Conservation (phyloP, 1,140 invertebrate species). For the Scylla paramamosain region DNA sequence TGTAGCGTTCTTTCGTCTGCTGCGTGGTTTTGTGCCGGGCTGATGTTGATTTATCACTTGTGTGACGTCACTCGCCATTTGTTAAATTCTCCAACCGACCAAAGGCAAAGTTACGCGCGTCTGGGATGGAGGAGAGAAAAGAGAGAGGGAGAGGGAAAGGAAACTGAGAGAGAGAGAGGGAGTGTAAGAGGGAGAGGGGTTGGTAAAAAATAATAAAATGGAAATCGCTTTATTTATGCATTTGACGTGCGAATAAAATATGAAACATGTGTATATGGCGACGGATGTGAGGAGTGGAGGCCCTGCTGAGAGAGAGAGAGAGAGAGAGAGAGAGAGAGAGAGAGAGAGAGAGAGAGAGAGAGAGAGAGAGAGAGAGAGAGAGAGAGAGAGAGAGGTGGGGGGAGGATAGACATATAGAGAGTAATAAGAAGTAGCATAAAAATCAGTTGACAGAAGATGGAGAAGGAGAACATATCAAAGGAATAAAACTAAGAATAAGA, state of each 20-base stretch:
- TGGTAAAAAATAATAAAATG: neutral
- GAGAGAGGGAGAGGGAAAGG: slow-evolving; percentile 10
- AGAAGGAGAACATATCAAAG: too few species aligned
- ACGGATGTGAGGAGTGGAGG: neutral
- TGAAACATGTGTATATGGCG: slow-evolving; percentile 30
- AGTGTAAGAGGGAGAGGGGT: neutral
- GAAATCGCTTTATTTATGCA: slow-evolving; percentile 55
- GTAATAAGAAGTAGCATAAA: too few species aligned
- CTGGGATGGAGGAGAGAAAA: neutral
- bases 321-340: slow-evolving; percentile 22
- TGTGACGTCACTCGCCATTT: slow-evolving; percentile 69
- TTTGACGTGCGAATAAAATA: slow-evolving; percentile 54
- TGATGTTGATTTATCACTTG: slow-evolving; percentile 69
- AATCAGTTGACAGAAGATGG: too few species aligned
- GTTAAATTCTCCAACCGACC: slow-evolving; percentile 72
- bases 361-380: slow-evolving; percentile 30
- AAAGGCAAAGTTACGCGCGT: slow-evolving; percentile 48
- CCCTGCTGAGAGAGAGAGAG: neutral
- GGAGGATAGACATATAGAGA: neutral
- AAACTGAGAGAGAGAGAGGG: neutral
- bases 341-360: slow-evolving; percentile 27
- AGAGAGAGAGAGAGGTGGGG: neutral
- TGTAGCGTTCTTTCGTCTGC: slow-evolving; percentile 41
- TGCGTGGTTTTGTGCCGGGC: slow-evolving; percentile 39
- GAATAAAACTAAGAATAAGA: too few species aligned